Base-by-base conservation (phyloP, 2,113 vertebrate species). In the Heterotilapia buettikoferi region DNA sequence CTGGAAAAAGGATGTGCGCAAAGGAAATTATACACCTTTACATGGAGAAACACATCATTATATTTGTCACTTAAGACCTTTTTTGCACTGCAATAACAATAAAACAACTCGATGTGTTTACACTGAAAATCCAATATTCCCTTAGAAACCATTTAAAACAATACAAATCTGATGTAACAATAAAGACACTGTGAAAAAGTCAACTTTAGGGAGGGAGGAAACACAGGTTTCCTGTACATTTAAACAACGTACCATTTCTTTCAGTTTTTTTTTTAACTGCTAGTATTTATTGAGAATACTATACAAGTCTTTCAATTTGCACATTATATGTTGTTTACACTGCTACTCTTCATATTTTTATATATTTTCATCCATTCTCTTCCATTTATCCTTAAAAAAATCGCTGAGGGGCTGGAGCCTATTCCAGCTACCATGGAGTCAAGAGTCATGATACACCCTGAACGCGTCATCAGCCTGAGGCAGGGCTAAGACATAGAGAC, bases 81-180 rank as follows among this genome's bases (percentile, higher is more conserved):
- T 90, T 89, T 90, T 66, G 16, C 43, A 26, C 86, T 6, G 85
- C 87, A 80, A 73, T 82, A 88, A 90, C 89, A 85, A 59, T 95
- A 93, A 94, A 95, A 94, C 56, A 4, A 80, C 45, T 93, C 90
- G 26, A 93, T 94, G 78, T 66, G 71, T 94, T 93, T 88, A 85
- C 80, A 82, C 24, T 86, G 80, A 88, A 91, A 92, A 93, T 92
- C 86, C 93, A 93, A 92, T 93, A 83, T 16, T 56, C 6, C 57
- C 85, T 76, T 76, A 84, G 33, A 81, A 45, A 56, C 56, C 31
- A 50, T 43, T 68, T 45, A 38, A 56, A 53, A 43, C 82, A 83
- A 7, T 61, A 81, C 91, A 73, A 54, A 66, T 53, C 31, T 83
- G 38, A 16, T 83, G 84, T 90, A 24, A 57, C 33, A 9, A 24